These are phyloP conservation scores for Elephas maximus DNA, from an alignment of 2,113 vertebrate species.

Conservation along the genomic window DNA sequence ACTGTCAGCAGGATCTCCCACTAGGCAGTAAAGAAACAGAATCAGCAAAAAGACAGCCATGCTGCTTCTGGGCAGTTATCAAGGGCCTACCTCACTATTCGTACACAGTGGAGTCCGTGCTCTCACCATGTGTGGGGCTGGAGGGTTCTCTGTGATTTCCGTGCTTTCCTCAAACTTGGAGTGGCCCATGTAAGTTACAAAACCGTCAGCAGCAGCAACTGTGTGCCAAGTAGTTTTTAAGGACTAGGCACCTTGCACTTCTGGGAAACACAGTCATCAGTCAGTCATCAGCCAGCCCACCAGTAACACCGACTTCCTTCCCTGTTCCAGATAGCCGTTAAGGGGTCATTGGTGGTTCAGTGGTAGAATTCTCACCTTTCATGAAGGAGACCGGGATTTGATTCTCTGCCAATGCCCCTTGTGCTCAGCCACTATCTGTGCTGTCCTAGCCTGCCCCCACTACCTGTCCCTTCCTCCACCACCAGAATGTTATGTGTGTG, in stretches of 20 bases:
- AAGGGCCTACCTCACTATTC: not conserved
- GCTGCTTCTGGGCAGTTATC: accelerated
- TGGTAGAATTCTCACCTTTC: no score
- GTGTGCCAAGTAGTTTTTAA: not conserved
- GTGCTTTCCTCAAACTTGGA: not conserved
- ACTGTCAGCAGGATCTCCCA: not conserved
- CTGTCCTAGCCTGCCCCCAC: accelerated
- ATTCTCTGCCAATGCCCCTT: no score
- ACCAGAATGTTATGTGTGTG: not conserved
- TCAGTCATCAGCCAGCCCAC: not conserved
- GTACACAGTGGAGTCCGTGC: accelerated
- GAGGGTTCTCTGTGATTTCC: not conserved
- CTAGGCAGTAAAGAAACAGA: not conserved
- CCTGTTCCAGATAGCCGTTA: no score
- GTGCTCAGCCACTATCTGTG: no score
- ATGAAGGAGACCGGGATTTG: not conserved
- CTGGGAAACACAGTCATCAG: not conserved
- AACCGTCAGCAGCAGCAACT: not conserved
- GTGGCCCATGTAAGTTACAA: not conserved
- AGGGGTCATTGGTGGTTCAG: no score
- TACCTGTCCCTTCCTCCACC: accelerated
- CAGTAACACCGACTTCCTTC: not conserved
- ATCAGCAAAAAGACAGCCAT: not conserved
- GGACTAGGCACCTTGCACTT: accelerated
- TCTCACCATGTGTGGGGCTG: not conserved